Evolutionary conservation across 2,113 vertebrate species (phyloP), one percentile per base, ranked within the genome.

Genomic region (Lota lota): DNA sequence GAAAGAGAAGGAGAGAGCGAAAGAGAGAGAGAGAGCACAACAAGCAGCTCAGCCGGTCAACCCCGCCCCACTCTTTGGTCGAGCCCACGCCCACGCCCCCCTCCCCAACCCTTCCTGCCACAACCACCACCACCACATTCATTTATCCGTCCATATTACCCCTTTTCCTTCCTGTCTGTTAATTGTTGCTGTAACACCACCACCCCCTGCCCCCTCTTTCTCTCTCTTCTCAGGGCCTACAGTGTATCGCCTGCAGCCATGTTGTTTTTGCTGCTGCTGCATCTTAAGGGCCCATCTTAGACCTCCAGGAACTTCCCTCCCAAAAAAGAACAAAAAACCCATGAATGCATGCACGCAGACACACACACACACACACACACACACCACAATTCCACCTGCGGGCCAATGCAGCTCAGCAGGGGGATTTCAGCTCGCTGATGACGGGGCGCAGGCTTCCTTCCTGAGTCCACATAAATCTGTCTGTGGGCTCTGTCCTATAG

Each of bases 391-490:
- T 79, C 36, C 81, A 88, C 83, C 88, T 81, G 81, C 79, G 59
- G 87, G 89, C 85, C 77, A 18, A 69, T 47, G 80, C 71, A 76
- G 70, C 81, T 77, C 68, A 47, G 75, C 79, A 82, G 85, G 88
- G 88, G 88, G 81, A 87, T 88, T 89, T 88, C 83, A 83, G 77
- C 67, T n/a, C 54, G 6, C 60, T 88, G 85, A 86, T 92, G 85
- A 88, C 71, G 88, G 85, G 78, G 85, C 80, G 75, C 66, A 63
- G 75, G 83, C 79, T 88, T 90, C 86, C 91, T 92, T 91, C 90
- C 91, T 89, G 87, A 81, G 79, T 78, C 82, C 85, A 86, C 83
- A 91, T 92, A 92, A 92, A 92, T 91, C 89, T 91, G 87, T 92
- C 90, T 76, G 47, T 86, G 78, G 66, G 63, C 76, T 77, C 69